These are phyloP conservation scores for Nemurella pictetii DNA, from an alignment of 2,888 invertebrate species.

Conservation along the genomic window DNA sequence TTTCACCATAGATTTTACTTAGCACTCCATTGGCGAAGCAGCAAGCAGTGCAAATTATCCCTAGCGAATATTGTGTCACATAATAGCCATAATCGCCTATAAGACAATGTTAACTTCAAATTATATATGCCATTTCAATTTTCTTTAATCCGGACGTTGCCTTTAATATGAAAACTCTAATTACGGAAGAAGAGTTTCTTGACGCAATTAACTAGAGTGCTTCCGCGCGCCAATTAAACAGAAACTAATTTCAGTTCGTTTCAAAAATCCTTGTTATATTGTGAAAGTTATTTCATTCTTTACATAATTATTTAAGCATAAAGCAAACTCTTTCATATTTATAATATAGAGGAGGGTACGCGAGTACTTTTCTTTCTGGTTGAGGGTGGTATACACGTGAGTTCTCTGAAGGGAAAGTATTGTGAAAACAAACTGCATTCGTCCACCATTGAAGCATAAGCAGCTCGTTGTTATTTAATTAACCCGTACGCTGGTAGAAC, in stretches of 20 bases:
- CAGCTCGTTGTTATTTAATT: neutral
- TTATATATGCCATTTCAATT: neutral
- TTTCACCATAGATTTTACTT: no score
- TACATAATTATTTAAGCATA: constrained; percentile 2
- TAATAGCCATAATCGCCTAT: neutral
- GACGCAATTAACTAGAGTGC: constrained; percentile 16
- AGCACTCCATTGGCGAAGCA: no score
- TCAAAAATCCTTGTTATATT: neutral
- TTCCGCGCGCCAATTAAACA: constrained; percentile 2
- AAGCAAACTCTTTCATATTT: neutral
- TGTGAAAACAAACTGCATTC: neutral
- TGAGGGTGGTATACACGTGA: neutral
- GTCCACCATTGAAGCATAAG: neutral
- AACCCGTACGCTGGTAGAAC: no score
- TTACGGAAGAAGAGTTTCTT: constrained; percentile 9
- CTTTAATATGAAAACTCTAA: constrained; percentile 9
- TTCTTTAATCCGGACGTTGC: neutral
- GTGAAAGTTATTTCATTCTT: neutral
- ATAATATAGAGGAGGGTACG: neutral
- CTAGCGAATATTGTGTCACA: neutral
- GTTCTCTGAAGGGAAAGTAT: neutral
- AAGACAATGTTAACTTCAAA: neutral
- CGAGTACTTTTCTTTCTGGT: neutral
- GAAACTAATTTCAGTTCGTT: neutral
- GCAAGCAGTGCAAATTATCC: no score